Evolutionary conservation across 1,140 invertebrate genomes (phyloP).

Genomic region (Mycetomoellerius zeteki): DNA sequence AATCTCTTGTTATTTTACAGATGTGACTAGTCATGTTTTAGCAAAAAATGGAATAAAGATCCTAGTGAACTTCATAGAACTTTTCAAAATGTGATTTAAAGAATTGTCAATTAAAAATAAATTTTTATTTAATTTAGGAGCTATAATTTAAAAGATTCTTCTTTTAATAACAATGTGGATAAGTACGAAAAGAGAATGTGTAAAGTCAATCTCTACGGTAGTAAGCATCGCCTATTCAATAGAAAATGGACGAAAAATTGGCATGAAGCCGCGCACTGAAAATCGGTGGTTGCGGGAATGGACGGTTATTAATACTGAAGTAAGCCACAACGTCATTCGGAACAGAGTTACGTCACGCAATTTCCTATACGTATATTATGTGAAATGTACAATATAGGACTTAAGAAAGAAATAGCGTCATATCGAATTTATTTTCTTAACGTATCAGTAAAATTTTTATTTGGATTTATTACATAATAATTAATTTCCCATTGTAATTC

Average conservation of each 20-base stretch:
- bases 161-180: background rate
- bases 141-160: background rate
- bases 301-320: constrained; percentile 68
- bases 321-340: constrained; percentile 63
- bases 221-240: background rate
- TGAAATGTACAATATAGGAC: constrained; percentile 44
- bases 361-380: constrained; percentile 48
- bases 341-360: constrained; percentile 43
- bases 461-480: background rate
- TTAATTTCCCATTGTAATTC: background rate
- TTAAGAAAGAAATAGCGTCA: constrained; percentile 61
- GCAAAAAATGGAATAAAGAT: background rate
- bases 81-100: background rate
- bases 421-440: background rate
- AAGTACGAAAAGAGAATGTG: background rate
- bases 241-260: background rate
- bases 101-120: constrained; percentile 20
- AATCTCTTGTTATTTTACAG: background rate
- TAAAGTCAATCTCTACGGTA: background rate
- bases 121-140: background rate
- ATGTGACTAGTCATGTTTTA: background rate
- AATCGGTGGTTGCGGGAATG: constrained; percentile 26
- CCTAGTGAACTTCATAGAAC: background rate
- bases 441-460: background rate
- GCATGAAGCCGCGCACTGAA: background rate